Evolutionary conservation across 1,140 invertebrate species (phyloP).

Genomic region (Matsumurasca onukii): DNA sequence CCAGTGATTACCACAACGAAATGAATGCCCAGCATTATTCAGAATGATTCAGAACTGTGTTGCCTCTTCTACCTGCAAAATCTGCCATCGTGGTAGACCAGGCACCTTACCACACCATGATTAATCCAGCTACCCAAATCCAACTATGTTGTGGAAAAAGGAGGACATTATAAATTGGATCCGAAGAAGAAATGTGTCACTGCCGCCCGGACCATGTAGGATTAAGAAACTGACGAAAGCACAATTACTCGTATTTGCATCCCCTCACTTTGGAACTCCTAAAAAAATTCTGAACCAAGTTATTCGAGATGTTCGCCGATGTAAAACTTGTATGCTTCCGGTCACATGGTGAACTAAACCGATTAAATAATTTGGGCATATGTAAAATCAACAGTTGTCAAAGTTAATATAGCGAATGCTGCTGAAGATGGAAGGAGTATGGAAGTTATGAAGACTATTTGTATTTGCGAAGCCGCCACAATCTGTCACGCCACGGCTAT

Average conservation of each 20-base stretch:
- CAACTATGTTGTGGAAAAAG: no score
- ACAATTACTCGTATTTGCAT: background rate
- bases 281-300: background rate
- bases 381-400: slow-evolving; percentile 27
- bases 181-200: background rate
- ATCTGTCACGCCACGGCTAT: background rate
- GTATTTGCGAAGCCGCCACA: background rate
- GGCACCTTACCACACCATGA: no score
- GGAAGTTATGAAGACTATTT: background rate
- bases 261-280: background rate
- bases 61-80: no score
- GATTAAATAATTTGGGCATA: slow-evolving; percentile 30
- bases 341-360: slow-evolving; percentile 32
- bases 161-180: background rate
- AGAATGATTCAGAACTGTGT: no score
- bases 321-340: slow-evolving; percentile 26
- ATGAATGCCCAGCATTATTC: background rate
- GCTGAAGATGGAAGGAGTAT: background rate
- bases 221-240: background rate
- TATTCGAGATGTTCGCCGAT: slow-evolving; percentile 15
- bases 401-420: slow-evolving; percentile 24
- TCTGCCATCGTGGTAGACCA: no score
- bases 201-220: background rate
- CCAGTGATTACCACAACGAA: background rate
- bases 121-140: no score